Conservation (phyloP, 2,797 vertebrate species). For the Gymnoscopelus microlampas region DNA sequence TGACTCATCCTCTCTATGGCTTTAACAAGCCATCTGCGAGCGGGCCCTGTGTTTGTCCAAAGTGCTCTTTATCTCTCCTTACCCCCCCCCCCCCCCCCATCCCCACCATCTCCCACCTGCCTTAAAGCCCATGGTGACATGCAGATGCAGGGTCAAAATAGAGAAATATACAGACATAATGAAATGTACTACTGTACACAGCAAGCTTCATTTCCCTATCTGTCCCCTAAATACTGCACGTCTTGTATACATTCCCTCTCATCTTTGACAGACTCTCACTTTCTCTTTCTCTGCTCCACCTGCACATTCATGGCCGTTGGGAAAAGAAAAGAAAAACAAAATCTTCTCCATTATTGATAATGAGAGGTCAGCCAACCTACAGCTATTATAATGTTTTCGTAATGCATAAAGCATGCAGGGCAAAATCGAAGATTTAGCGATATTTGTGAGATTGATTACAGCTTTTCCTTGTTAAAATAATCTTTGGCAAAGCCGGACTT, state of each 20-base stretch:
- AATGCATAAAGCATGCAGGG: neutral
- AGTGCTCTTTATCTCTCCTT: conserved; percentile 31
- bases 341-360: no score
- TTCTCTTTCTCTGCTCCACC: conserved; percentile 1
- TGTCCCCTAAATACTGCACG: neutral
- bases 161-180: neutral
- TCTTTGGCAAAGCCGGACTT: no score
- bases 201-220: conserved; percentile 18
- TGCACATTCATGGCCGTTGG: no score
- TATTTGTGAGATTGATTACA: no score
- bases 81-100: conserved; percentile 7
- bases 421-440: neutral
- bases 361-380: no score
- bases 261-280: neutral
- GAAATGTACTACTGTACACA: neutral
- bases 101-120: conserved; percentile 16
- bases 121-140: neutral
- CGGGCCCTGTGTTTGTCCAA: conserved; percentile 50
- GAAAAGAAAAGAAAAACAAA: no score
- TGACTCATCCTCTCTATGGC: conserved; percentile 73
- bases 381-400: neutral
- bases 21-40: conserved; percentile 66
- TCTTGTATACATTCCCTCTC: neutral
- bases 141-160: neutral
- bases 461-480: no score